A percentile compares a stretch with the other conserved stretches of the same genome.
Evolutionary conservation across 2,888 invertebrate species (phyloP).

Genomic region (Dichetophora obliterata): DNA sequence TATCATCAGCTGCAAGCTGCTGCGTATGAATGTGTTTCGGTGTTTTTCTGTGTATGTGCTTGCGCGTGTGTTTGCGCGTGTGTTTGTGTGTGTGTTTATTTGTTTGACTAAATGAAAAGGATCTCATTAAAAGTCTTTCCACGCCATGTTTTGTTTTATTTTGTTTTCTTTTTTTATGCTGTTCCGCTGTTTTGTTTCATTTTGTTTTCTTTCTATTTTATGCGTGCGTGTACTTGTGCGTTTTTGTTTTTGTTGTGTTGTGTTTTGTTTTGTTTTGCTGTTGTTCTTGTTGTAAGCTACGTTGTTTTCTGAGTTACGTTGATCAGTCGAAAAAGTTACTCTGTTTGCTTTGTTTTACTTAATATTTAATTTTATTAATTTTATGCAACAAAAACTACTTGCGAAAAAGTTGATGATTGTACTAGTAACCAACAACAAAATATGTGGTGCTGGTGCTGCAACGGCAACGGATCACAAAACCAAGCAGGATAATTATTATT

Average conservation of each 20-base stretch:
- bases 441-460: background rate
- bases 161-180: background rate
- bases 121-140: conserved; percentile 28
- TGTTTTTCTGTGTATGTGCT: background rate
- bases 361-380: conserved; percentile 15
- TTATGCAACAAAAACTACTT: conserved; percentile 1
- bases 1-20: background rate
- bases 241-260: background rate
- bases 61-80: too few species aligned
- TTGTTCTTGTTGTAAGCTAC: background rate
- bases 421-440: background rate
- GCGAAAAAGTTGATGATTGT: too few species aligned
- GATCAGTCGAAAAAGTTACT: background rate
- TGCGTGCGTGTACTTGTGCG: background rate
- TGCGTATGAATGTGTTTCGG: background rate
- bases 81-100: background rate
- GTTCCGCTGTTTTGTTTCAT: background rate
- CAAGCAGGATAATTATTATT: conserved; percentile 27
- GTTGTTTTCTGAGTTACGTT: background rate
- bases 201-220: background rate
- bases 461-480: background rate
- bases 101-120: background rate
- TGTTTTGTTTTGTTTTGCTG: too few species aligned
- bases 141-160: conserved; percentile 14
- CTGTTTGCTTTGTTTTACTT: background rate